Conservation (phyloP, 2,888 invertebrate species). For the Ametastegia equiseti region DNA sequence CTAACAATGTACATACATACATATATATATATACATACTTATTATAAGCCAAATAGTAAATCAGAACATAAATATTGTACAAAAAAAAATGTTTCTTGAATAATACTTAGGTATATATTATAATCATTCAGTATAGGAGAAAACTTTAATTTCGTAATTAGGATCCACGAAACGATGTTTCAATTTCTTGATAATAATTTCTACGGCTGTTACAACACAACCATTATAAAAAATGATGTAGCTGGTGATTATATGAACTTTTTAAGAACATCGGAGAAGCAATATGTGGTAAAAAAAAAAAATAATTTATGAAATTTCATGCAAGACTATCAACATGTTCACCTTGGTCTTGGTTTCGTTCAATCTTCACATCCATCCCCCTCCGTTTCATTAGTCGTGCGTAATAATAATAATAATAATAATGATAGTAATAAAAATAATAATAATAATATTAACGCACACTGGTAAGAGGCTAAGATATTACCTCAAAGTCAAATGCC, state of each 20-base stretch:
- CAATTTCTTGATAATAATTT: neutral
- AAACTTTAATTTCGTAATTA: neutral
- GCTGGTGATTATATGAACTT: constrained; percentile 33
- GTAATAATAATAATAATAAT: constrained; percentile 61
- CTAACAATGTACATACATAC: neutral
- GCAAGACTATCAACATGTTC: constrained; percentile 67
- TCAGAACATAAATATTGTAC: neutral
- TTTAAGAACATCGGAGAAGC: neutral
- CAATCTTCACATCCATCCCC: constrained; percentile 36
- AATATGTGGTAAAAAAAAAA: neutral
- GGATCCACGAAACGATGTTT: too few relatives aligned
- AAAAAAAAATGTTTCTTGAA: neutral
- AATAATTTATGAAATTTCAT: constrained; percentile 58
- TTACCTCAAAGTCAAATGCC: constrained; percentile 40
- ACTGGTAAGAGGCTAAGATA: constrained; percentile 34
- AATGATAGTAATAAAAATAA: constrained; percentile 61
- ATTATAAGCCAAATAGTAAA: neutral
- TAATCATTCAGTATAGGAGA: neutral
- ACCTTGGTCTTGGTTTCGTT: constrained; percentile 57
- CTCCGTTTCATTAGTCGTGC: constrained; percentile 54
- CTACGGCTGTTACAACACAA: constrained; percentile 64
- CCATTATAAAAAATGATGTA: constrained; percentile 57
- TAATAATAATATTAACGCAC: constrained; percentile 22
- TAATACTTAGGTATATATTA: neutral
- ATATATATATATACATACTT: neutral